Conservation (phyloP, 2,797 vertebrate genomes). For the Myotis pilosus region DNA sequence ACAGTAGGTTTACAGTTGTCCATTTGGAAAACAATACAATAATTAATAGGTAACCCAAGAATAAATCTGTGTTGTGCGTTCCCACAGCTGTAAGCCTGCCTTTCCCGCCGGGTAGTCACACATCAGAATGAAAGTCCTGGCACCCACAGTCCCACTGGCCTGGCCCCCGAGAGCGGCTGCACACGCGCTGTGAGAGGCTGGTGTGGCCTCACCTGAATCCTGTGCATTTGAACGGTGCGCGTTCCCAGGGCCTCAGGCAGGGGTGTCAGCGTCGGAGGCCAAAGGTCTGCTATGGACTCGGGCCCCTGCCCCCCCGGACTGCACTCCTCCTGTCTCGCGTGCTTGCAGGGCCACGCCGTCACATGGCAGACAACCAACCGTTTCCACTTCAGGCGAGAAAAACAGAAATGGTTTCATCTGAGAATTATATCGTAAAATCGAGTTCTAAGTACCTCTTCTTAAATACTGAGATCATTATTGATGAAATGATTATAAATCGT, state of each 20-base stretch:
- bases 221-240: slow-evolving; percentile 49
- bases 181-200: background rate
- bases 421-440: slow-evolving; percentile 71
- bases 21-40: background rate
- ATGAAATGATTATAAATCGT: slow-evolving; percentile 76
- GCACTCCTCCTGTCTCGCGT: slow-evolving; percentile 58
- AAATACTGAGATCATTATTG: slow-evolving; percentile 72
- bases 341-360: slow-evolving; percentile 68
- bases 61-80: too few species aligned
- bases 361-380: slow-evolving; percentile 66
- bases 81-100: background rate
- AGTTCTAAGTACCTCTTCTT: slow-evolving; percentile 61
- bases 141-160: background rate
- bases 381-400: slow-evolving; percentile 68
- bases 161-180: slow-evolving; percentile 42
- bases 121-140: background rate
- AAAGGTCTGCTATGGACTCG: slow-evolving; percentile 4
- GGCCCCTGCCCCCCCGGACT: slow-evolving; percentile 25
- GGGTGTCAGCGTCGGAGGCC: slow-evolving; percentile 20
- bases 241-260: slow-evolving; percentile 12
- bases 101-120: background rate
- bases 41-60: background rate
- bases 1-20: background rate
- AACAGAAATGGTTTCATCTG: slow-evolving; percentile 60
- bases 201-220: slow-evolving; percentile 23